These are phyloP conservation scores for Chelonia mydas DNA, from an alignment of 2,797 vertebrate species.

Conservation along the genomic window DNA sequence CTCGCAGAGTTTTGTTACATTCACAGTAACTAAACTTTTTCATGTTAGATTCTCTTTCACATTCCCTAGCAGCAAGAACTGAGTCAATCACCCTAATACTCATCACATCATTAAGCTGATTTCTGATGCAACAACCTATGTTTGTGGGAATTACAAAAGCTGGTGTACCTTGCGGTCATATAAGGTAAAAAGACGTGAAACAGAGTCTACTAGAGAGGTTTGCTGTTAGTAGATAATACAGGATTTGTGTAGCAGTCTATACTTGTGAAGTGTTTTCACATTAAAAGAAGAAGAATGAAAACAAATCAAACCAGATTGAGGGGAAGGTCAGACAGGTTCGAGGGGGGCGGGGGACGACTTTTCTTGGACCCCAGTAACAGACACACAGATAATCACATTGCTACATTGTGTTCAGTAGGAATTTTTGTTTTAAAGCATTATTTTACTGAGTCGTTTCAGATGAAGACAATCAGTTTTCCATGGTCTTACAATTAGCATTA, in stretches of 20 bases:
- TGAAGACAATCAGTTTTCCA: not conserved
- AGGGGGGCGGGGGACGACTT: fast-evolving
- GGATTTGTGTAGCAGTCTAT: not conserved
- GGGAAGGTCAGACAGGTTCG: not conserved
- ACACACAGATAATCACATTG: not conserved
- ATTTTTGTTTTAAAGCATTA: not conserved
- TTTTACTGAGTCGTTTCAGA: not conserved
- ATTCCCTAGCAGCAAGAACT: not conserved
- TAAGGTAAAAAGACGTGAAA: not conserved
- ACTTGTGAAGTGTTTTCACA: not conserved
- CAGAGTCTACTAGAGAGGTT: not conserved
- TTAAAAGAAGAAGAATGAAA: not conserved
- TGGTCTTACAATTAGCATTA: not conserved
- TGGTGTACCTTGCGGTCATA: not conserved
- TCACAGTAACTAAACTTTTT: not conserved
- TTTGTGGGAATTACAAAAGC: not conserved
- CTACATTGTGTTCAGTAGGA: not conserved
- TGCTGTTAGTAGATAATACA: not conserved
- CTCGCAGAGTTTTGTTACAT: not conserved
- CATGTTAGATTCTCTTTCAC: not conserved
- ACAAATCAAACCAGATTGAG: not conserved
- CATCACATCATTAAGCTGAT: not conserved
- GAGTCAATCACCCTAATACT: not conserved
- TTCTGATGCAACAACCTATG: not conserved
- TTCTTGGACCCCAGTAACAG: too few species aligned